Evolutionary conservation across 2,797 vertebrate species (phyloP).

Genomic region (Microchirus variegatus): DNA sequence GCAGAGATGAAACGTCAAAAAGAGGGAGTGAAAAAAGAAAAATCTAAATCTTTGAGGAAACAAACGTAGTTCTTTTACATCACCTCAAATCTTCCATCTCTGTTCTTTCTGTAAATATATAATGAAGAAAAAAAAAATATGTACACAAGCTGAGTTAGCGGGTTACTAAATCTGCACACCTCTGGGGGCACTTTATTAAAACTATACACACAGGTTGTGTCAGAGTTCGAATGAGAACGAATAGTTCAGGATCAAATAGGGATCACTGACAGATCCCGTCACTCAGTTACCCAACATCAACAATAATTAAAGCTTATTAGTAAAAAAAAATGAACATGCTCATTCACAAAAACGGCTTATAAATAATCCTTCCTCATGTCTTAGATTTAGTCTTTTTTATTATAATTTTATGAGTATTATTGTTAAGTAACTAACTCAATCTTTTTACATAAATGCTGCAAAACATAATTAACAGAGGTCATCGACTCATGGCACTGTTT

Average conservation of each 20-base stretch:
- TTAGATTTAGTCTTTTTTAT: slow-evolving; percentile 30
- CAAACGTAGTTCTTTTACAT: slow-evolving; percentile 25
- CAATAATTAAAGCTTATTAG: slow-evolving; percentile 25
- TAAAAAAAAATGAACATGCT: slow-evolving; percentile 35
- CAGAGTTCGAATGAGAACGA: slow-evolving; percentile 34
- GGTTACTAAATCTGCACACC: slow-evolving; percentile 81
- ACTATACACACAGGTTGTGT: slow-evolving; percentile 61
- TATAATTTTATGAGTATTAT: slow-evolving; percentile 25
- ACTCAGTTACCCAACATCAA: slow-evolving; percentile 15
- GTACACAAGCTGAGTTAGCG: slow-evolving; percentile 69
- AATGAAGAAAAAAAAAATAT: slow-evolving; percentile 45
- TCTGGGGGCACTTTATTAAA: slow-evolving; percentile 85
- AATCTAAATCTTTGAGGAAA: slow-evolving; percentile 25
- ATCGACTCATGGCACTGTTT: slow-evolving; percentile 45
- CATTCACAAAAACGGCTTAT: slow-evolving; percentile 10
- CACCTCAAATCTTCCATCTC: slow-evolving; percentile 50
- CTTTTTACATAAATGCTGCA: slow-evolving; percentile 59
- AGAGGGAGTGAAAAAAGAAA: neutral
- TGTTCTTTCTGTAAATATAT: slow-evolving; percentile 72
- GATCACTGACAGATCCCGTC: slow-evolving; percentile 25
- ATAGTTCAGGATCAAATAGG: slow-evolving; percentile 50
- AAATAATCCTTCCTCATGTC: slow-evolving; percentile 28
- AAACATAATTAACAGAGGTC: slow-evolving; percentile 43
- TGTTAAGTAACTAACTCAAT: slow-evolving; percentile 53
- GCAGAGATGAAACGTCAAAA: slow-evolving; percentile 39